phyloP scores from a whole-genome alignment of 2,113 vertebrate genomes.

The Phoenicopterus ruber region DNA sequence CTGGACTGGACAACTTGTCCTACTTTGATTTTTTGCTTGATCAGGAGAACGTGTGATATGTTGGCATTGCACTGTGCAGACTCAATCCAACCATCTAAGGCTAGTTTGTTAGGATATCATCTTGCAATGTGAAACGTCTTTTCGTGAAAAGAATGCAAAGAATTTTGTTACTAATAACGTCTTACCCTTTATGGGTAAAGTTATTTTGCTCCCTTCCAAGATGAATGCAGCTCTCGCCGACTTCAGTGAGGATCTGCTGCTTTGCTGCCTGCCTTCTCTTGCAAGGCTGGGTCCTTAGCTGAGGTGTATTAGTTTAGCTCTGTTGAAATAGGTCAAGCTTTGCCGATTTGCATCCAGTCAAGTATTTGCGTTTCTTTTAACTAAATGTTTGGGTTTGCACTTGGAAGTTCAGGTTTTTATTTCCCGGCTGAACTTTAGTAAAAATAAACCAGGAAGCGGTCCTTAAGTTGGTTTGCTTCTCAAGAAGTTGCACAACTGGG shows the following conservation, averaged over 20 bases:
- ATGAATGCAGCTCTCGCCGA: not conserved
- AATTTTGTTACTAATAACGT: slow-evolving; percentile 26
- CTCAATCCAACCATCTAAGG: slow-evolving; percentile 29
- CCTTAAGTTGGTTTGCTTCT: not conserved
- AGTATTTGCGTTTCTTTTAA: not conserved
- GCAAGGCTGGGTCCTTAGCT: not conserved
- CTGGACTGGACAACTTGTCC: not conserved
- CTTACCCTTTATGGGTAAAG: slow-evolving; percentile 40
- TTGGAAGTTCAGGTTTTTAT: not conserved
- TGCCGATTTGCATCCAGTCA: not conserved
- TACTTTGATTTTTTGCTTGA: not conserved
- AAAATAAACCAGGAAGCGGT: not conserved
- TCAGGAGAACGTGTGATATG: not conserved
- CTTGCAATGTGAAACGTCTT: not conserved
- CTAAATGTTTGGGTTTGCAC: not conserved
- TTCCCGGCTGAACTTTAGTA: not conserved
- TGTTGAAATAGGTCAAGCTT: not conserved
- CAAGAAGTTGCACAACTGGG: not conserved
- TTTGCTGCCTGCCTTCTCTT: not conserved
- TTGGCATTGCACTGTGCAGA: not conserved
- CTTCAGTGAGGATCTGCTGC: not conserved
- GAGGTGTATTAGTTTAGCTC: not conserved
- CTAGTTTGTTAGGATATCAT: not conserved
- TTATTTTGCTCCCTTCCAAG: slow-evolving; percentile 19
- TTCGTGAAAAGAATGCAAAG: slow-evolving; percentile 32